Evolutionary conservation across 1,140 invertebrate species (phyloP).

Genomic region (Conus ventricosus): DNA sequence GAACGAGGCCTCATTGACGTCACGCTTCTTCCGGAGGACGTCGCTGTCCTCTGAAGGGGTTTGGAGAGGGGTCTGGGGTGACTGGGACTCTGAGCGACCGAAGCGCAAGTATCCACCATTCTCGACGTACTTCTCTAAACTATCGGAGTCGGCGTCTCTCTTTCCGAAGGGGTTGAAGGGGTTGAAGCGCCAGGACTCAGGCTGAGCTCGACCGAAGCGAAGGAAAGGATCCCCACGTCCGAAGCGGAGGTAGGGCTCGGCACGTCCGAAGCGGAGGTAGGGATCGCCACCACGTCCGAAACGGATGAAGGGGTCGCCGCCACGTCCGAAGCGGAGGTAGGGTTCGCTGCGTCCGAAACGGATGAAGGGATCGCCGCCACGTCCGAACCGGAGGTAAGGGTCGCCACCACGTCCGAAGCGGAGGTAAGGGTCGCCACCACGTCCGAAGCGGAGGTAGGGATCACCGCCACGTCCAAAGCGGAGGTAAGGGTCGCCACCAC

Average conservation of each 20-base stretch:
- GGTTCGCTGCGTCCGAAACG: slow-evolving; percentile 38
- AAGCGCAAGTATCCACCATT: slow-evolving; percentile 38
- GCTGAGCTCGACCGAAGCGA: slow-evolving; percentile 45
- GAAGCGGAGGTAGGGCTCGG: no score
- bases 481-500: no score
- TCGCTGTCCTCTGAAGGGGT: background rate
- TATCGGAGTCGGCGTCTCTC: background rate
- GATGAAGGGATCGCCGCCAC: no score
- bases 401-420: background rate
- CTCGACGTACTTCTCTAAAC: slow-evolving; percentile 23
- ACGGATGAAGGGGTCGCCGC: background rate
- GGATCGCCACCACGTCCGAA: slow-evolving; percentile 32
- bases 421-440: background rate
- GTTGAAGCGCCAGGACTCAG: background rate
- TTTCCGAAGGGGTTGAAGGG: slow-evolving; percentile 39
- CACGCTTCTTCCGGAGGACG: background rate
- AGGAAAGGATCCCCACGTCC: slow-evolving; percentile 55
- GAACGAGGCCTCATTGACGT: background rate
- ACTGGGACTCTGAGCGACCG: slow-evolving; percentile 13
- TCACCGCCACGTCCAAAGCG: background rate
- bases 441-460: background rate
- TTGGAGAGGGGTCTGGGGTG: background rate
- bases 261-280: background rate
- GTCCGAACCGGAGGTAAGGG: background rate
- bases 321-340: slow-evolving; percentile 58